Conservation (phyloP, 2,888 invertebrate species). For the Lepidocyrtoides sp. region DNA sequence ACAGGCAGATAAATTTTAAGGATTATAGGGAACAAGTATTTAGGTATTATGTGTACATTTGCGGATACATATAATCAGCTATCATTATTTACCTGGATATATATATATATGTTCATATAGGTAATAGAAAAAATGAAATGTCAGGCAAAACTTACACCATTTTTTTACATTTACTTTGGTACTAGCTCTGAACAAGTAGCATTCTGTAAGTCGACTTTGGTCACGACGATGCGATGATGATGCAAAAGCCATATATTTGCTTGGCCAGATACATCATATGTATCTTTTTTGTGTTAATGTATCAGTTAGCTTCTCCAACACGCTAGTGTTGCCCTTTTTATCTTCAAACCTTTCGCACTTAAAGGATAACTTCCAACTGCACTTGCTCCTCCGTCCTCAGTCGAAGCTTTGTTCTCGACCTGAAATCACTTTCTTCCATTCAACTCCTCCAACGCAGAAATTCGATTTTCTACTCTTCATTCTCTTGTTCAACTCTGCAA, state of each 20-base stretch:
- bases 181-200: constrained; percentile 42
- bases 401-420: constrained; percentile 82
- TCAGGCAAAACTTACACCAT: constrained; percentile 63
- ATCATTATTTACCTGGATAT: not conserved
- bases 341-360: constrained; percentile 19
- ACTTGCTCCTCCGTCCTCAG: constrained; percentile 81
- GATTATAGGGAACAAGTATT: not conserved
- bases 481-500: constrained; percentile 22
- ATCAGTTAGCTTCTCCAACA: too few species aligned
- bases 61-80: not conserved
- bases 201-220: constrained; percentile 54
- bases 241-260: constrained; percentile 27
- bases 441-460: constrained; percentile 26
- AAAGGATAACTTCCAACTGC: constrained; percentile 76
- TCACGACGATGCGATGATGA: constrained; percentile 26
- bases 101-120: not conserved
- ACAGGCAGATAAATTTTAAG: too few species aligned
- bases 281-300: constrained; percentile 33
- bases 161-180: constrained; percentile 11
- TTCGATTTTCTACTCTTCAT: constrained; percentile 7
- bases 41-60: not conserved
- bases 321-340: constrained; percentile 36
- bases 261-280: not conserved
- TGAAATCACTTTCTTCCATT: constrained; percentile 78
- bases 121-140: constrained; percentile 39